Evolutionary conservation across 2,888 invertebrate species (phyloP).

Genomic region (Spilosoma lubricipeda): DNA sequence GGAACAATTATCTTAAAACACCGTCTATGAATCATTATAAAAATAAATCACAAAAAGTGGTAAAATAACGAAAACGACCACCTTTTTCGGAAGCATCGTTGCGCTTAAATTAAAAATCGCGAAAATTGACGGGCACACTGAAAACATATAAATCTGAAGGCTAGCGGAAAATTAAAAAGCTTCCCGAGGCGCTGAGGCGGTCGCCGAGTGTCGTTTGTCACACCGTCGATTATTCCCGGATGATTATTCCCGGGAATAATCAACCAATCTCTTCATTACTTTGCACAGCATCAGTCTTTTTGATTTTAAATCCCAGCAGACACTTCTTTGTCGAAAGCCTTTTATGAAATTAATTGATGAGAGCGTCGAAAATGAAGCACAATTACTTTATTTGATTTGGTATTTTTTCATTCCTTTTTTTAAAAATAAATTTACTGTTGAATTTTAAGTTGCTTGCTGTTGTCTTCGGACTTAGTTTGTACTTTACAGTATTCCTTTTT

Average conservation of each 20-base stretch:
- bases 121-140: conserved; percentile 78
- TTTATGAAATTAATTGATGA: conserved; percentile 54
- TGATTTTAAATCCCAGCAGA: conserved; percentile 56
- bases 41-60: conserved; percentile 58
- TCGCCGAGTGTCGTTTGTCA: conserved; percentile 54
- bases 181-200: conserved; percentile 67
- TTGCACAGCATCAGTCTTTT: conserved; percentile 56
- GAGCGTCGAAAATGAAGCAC: conserved; percentile 31
- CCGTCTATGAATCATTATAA: conserved; percentile 52
- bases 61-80: conserved; percentile 67
- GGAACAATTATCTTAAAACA: conserved; percentile 54
- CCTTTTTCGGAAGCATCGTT: conserved; percentile 70
- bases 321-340: conserved; percentile 48
- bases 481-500: too few species aligned
- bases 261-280: conserved; percentile 65
- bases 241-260: conserved; percentile 53
- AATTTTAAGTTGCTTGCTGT: too few species aligned
- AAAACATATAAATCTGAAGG: conserved; percentile 82
- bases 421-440: too few species aligned
- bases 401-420: neutral
- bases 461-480: too few species aligned
- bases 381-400: conserved; percentile 31
- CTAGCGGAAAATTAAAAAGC: conserved; percentile 84
- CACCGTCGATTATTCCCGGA: conserved; percentile 50
- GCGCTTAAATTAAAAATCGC: conserved; percentile 80